phyloP scores from a whole-genome alignment of 2,797 vertebrate species.

The Peromyscus eremicus region DNA sequence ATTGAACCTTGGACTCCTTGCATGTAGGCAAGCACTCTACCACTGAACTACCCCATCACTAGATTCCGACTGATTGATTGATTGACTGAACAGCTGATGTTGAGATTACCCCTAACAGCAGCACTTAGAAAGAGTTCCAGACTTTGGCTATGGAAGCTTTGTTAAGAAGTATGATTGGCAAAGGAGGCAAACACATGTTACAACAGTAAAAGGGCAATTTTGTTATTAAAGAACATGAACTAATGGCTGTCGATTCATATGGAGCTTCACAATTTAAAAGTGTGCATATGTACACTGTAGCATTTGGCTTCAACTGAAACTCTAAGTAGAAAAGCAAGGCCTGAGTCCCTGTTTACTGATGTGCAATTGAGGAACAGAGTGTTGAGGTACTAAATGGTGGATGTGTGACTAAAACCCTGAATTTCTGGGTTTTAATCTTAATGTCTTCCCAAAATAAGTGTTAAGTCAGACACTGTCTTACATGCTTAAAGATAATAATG shows the following conservation, averaged over 20 bases:
- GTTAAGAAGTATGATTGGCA: neutral
- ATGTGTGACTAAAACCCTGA: neutral
- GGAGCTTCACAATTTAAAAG: conserved; percentile 15
- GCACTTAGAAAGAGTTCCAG: neutral
- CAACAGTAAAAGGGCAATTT: neutral
- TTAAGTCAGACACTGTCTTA: neutral
- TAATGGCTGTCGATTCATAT: neutral
- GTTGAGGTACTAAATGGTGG: neutral
- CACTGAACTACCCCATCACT: neutral
- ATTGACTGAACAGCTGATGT: neutral
- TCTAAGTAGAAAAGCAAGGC: neutral
- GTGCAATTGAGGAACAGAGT: neutral
- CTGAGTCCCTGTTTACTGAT: neutral
- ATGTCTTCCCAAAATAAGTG: neutral
- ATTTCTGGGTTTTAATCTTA: conserved; percentile 41
- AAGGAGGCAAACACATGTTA: neutral
- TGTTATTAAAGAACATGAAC: neutral
- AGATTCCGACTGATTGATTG: neutral
- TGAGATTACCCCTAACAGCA: neutral
- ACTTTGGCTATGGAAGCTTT: neutral
- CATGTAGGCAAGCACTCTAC: neutral
- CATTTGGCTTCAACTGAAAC: conserved; percentile 11
- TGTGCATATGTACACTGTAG: neutral
- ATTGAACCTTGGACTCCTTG: neutral
- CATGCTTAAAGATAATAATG: conserved; percentile 8